Conservation (phyloP, 2,888 invertebrate species). For the Drosophila algonquin region DNA sequence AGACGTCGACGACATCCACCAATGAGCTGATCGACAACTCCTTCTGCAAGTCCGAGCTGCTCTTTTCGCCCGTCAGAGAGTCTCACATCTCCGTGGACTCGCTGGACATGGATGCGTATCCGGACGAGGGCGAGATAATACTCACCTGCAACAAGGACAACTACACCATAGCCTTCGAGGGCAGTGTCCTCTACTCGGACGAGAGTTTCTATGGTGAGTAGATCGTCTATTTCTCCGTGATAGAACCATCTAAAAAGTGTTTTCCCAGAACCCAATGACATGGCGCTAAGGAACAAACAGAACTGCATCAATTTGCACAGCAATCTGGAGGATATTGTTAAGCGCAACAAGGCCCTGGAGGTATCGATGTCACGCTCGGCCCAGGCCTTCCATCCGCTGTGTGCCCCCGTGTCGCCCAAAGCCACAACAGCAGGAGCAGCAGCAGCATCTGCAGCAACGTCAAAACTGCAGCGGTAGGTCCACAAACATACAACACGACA, state of each 20-base stretch:
- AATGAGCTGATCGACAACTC: constrained; percentile 92
- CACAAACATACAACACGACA: constrained; percentile 5
- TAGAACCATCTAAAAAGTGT: not conserved
- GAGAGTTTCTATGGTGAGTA: constrained; percentile 89
- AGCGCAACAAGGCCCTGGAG: constrained; percentile 85
- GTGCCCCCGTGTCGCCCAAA: constrained; percentile 81
- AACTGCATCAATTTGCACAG: constrained; percentile 83
- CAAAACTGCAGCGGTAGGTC: constrained; percentile 87
- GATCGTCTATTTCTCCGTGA: not conserved
- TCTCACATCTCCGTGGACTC: constrained; percentile 93
- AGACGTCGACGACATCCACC: constrained; percentile 80
- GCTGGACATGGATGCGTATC: constrained; percentile 91
- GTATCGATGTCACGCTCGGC: constrained; percentile 94
- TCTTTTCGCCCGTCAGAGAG: constrained; percentile 96
- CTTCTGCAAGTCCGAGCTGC: constrained; percentile 94
- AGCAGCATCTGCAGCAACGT: constrained; percentile 81
- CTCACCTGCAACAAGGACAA: constrained; percentile 97
- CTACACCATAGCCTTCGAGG: constrained; percentile 97
- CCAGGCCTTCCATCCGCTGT: constrained; percentile 94
- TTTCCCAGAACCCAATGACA: constrained; percentile 80
- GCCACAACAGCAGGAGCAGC: constrained; percentile 76
- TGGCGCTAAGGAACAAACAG: constrained; percentile 81
- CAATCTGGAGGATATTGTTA: constrained; percentile 84
- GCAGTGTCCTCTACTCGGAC: constrained; percentile 93
- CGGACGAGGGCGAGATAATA: constrained; percentile 92